Conservation (phyloP, 2,888 invertebrate species). For the Cordilura impudica region DNA sequence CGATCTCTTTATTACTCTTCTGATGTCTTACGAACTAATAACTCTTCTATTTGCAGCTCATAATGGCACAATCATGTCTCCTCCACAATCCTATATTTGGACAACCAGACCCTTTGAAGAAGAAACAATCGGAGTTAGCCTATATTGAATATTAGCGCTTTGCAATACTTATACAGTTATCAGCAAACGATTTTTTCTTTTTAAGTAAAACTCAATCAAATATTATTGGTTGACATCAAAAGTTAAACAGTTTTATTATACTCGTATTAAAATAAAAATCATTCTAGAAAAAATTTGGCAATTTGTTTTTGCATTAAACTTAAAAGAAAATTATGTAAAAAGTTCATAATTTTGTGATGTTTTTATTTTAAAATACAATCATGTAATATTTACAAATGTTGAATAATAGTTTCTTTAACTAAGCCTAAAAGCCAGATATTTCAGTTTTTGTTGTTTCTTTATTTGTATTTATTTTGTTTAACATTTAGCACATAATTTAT, state of each 20-base stretch:
- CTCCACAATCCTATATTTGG: no score
- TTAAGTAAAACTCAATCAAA: not conserved
- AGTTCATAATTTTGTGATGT: not conserved
- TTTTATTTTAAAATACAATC: not conserved
- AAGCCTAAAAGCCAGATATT: no score
- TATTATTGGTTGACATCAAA: constrained; percentile 27
- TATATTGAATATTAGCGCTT: no score
- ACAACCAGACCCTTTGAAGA: no score
- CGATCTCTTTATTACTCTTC: no score
- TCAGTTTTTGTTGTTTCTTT: not conserved
- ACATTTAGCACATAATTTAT: not conserved
- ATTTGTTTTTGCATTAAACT: constrained; percentile 57
- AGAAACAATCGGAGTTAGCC: no score
- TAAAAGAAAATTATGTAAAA: constrained; percentile 20
- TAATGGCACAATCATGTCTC: no score
- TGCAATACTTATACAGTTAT: no score
- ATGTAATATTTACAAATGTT: not conserved
- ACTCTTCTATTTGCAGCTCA: no score
- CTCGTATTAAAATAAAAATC: constrained; percentile 27
- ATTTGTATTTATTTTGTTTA: not conserved
- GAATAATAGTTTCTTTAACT: not conserved
- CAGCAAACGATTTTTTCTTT: no score
- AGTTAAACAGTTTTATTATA: constrained; percentile 15
- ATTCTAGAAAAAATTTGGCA: constrained; percentile 64
- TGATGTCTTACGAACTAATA: no score